Evolutionary conservation across 2,113 vertebrate genomes (phyloP).

Genomic region (Bos indicus): DNA sequence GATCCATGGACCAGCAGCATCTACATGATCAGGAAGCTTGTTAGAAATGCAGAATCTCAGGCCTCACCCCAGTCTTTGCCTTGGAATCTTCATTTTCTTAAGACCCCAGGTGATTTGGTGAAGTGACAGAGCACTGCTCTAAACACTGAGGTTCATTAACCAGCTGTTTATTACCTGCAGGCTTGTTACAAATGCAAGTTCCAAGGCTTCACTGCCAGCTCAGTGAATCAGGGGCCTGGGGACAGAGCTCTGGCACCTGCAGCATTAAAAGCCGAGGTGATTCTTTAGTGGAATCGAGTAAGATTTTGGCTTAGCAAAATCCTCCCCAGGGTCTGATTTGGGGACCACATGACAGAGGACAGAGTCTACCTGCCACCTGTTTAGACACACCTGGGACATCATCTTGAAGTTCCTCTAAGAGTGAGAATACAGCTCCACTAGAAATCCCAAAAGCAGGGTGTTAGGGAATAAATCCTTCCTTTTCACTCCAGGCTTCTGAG

Average conservation of each 20-base stretch:
- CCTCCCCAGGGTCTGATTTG: not conserved
- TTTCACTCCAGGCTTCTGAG: not conserved
- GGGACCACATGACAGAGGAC: not conserved
- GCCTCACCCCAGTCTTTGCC: not conserved
- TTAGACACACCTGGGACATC: not conserved
- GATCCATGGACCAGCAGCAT: not conserved
- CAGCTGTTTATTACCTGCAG: not conserved
- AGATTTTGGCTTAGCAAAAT: not conserved
- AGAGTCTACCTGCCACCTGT: not conserved
- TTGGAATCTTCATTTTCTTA: not conserved
- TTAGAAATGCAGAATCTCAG: not conserved
- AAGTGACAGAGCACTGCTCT: fast-evolving
- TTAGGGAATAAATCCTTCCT: not conserved
- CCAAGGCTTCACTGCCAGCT: not conserved
- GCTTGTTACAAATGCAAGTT: not conserved
- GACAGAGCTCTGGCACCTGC: not conserved
- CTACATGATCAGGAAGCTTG: no score
- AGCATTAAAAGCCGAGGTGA: not conserved
- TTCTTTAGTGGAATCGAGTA: not conserved
- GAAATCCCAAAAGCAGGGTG: not conserved
- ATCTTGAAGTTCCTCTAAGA: not conserved
- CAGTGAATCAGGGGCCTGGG: not conserved
- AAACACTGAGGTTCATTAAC: not conserved
- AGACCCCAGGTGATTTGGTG: not conserved
- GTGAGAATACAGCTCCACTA: not conserved